Base-by-base conservation (phyloP, 1,140 invertebrate species). In the Euglossa dilemma region DNA sequence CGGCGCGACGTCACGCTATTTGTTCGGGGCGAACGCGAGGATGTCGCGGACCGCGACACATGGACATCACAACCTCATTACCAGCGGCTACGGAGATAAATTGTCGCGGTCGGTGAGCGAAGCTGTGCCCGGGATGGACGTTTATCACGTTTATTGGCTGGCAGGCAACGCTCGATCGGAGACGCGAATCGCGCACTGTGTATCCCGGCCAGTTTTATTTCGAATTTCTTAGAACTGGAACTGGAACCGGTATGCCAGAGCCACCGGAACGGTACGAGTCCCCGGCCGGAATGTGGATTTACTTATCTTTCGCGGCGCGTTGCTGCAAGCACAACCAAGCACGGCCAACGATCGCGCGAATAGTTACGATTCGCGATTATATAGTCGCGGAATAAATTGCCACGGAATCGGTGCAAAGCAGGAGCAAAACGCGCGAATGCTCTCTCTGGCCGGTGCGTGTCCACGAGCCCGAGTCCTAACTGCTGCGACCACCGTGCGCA, bases 281-380 rank as follows among this genome's bases (percentile, higher is more conserved):
- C 56, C 45, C 47, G 23, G n/a, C 25, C 45, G 66, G 75, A 78
- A 83, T 83, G 80, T 76, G 81, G 75, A 69, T 77, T 83, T 71
- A 61, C 75, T 78, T 83, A 78, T 83, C 74, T 50, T 36, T 36
- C 54, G 47, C 8, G n/a, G 47, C 23, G 50, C 64, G 73, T 82
- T 66, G 23, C 23, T 20, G 50, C 9, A 14, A 64, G 8, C 18
- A 23, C 18, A 28, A 50, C 52, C 16, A 45, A 52, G 8, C 18
- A 18, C 12, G 52, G 47, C n/a, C 45, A 47, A 23, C n/a, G 56
- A 56, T 70, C 74, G 43, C 43, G 66, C 52, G n/a, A 70, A 82
- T 77, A 69, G 63, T 57, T 14, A 47, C 50, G n/a, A 78, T 69
- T 20, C 76, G 56, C 66, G 81, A 78, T 83, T 83, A 77, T 45